A percentile compares a stretch with the other conserved stretches of the same genome.
Evolutionary conservation across 2,888 invertebrate species (phyloP).

Genomic region (Eustalomyia histrio): DNA sequence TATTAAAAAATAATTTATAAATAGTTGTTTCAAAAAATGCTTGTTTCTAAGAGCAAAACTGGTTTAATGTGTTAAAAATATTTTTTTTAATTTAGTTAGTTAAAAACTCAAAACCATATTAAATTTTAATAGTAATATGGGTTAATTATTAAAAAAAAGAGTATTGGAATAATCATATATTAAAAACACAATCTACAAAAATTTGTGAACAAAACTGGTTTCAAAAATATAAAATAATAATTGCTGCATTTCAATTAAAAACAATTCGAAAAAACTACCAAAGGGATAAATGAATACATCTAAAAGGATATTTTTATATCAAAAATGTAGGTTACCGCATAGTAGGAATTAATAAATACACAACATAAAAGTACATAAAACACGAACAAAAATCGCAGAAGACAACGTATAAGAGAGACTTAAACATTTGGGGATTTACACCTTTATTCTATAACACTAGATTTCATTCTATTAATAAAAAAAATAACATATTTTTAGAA

Average conservation of each 20-base stretch:
- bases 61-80: background rate
- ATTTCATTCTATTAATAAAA: too few relatives aligned
- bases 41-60: background rate
- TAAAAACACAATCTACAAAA: slow-evolving; percentile 2
- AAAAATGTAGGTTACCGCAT: too few relatives aligned
- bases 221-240: slow-evolving; percentile 9
- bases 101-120: slow-evolving; percentile 2
- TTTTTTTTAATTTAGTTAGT: background rate
- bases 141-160: slow-evolving; percentile 18
- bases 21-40: too few relatives aligned
- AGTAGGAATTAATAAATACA: background rate
- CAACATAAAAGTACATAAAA: slow-evolving; percentile 17
- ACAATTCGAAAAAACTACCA: background rate
- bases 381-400: background rate
- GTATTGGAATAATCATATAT: background rate
- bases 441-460: too few relatives aligned
- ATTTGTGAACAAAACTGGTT: background rate
- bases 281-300: background rate
- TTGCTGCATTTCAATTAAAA: background rate
- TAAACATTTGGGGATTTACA: too few relatives aligned
- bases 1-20: too few relatives aligned
- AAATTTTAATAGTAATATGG: background rate
- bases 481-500: too few relatives aligned
- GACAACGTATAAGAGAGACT: background rate
- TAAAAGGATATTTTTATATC: background rate